Evolutionary conservation across 1,140 invertebrate genomes (phyloP), one percentile per base, ranked within the genome.

Genomic region (Pseudobourletiella spinata): DNA sequence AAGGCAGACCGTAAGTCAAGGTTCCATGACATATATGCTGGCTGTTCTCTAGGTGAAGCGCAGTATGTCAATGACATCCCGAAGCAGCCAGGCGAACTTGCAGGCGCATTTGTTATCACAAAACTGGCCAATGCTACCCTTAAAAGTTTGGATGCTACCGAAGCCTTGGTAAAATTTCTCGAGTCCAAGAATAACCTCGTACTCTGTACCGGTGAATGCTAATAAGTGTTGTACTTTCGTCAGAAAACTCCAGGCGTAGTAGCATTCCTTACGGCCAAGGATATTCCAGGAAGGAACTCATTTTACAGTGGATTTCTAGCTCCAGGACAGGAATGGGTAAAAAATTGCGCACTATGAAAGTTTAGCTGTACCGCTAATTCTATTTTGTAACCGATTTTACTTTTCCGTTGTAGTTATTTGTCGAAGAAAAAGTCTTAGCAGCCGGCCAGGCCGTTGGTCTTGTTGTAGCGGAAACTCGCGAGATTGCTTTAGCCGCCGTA

Each of bases 361-460:
- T 77, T 88, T 0, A 71, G 74, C 1, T 86, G 82, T 70, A 83
- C 84, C 52, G 77, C 76, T 2, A 77, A 79, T 56, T 65, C 77
- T 6, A 28, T 79, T 8, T 77, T 73, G 16, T 54, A 79, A 11
- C 71, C 79, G 24, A 71, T 79, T 3, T 76, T 44, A 51, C 20
- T 57, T 75, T 70, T 74, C 77, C 8, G 60, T 64, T n/a, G 78
- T 77, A 52, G 4, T 61, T 68, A 8, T 66, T 71, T 64, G 51
- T 52, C 15, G 28, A 29, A 24, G 25, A 58, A 39, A 63, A 64
- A 61, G 51, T 52, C 66, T 57, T 74, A 15, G 73, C 80, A 75
- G 64, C 80, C 25, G 84, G 86, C 0, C 87, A 90, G 71, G 81
- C 86, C 0, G 66, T 88, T 16, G 89, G 85, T 0, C 66, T 91